Percentiles rank a stretch among this genome's conserved stretches.
phyloP scores from a whole-genome alignment of 1,140 invertebrate species.

The Drosophila neocordata region DNA sequence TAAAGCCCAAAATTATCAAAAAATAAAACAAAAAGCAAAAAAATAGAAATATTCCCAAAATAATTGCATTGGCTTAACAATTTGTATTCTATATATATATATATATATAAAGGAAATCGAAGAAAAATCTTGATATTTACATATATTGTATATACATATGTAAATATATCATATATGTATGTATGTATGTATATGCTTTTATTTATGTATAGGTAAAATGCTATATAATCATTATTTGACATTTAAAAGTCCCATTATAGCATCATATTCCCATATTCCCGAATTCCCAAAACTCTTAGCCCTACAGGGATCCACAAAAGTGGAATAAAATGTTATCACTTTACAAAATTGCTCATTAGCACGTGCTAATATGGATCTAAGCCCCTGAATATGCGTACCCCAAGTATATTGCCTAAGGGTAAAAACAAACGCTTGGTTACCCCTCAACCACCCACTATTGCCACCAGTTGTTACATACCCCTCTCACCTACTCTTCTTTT shows the following conservation, averaged over 20 bases:
- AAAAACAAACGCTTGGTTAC: neutral
- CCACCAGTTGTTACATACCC: neutral
- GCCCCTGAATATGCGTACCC: conserved; percentile 13
- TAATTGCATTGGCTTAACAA: conserved; percentile 16
- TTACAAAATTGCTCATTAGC: conserved; percentile 72
- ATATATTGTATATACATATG: neutral
- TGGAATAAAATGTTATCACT: conserved; percentile 68
- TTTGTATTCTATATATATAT: no score
- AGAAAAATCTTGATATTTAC: neutral
- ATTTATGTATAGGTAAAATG: neutral
- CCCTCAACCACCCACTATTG: neutral
- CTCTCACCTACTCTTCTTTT: neutral
- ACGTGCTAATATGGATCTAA: conserved; percentile 63
- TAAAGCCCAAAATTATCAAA: conserved; percentile 10
- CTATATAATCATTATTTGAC: neutral
- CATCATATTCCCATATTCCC: neutral
- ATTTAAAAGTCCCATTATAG: neutral
- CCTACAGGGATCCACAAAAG: conserved; percentile 33
- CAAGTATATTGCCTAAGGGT: conserved; percentile 11
- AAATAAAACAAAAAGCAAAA: conserved; percentile 1
- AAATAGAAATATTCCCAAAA: conserved; percentile 2
- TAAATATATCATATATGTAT: neutral
- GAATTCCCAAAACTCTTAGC: neutral
- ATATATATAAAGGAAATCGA: neutral
- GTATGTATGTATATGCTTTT: no score